A percentile compares a stretch with the other conserved stretches of the same genome.
Evolutionary conservation across 2,888 invertebrate genomes (phyloP).

Genomic region (Ypsolopha scabrella): DNA sequence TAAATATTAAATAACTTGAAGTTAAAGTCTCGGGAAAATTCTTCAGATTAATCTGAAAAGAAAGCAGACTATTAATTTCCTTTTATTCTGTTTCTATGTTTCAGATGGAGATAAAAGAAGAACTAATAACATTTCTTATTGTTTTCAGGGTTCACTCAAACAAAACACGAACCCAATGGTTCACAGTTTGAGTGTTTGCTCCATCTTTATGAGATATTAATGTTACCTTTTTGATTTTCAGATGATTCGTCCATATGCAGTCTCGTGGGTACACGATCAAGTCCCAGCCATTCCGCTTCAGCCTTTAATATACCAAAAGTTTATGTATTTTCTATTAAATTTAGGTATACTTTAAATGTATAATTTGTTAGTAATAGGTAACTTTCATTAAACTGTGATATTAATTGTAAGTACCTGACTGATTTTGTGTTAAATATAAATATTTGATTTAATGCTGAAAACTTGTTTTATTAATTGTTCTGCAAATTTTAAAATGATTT

Average conservation of each 20-base stretch:
- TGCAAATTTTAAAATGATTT: too few relatives aligned
- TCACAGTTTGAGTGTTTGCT: constrained; percentile 55
- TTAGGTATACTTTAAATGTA: constrained; percentile 20
- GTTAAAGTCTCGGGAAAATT: neutral
- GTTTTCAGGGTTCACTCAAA: constrained; percentile 53
- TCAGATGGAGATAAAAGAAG: constrained; percentile 56
- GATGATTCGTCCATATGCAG: constrained; percentile 68
- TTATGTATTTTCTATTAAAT: constrained; percentile 35
- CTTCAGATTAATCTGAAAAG: constrained; percentile 45
- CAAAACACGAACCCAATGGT: constrained; percentile 21
- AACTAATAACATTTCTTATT: constrained; percentile 40
- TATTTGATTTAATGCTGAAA: neutral
- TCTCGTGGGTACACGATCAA: constrained; percentile 75
- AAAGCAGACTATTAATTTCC: constrained; percentile 41
- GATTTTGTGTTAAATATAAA: constrained; percentile 17
- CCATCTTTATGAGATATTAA: constrained; percentile 22
- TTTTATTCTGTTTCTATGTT: constrained; percentile 61
- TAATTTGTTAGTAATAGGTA: constrained; percentile 10
- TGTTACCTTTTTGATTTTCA: constrained; percentile 68
- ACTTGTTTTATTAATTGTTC: too few relatives aligned
- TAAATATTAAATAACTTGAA: neutral
- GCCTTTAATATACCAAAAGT: constrained; percentile 60
- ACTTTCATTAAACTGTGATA: constrained; percentile 24
- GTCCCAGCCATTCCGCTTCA: constrained; percentile 72
- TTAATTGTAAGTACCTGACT: constrained; percentile 22